A percentile compares a stretch with the other conserved stretches of the same genome.
Conservation (phyloP, 30 jellyfish, hydroid and myxozoan genomes). For the Sanderia malayensis region DNA sequence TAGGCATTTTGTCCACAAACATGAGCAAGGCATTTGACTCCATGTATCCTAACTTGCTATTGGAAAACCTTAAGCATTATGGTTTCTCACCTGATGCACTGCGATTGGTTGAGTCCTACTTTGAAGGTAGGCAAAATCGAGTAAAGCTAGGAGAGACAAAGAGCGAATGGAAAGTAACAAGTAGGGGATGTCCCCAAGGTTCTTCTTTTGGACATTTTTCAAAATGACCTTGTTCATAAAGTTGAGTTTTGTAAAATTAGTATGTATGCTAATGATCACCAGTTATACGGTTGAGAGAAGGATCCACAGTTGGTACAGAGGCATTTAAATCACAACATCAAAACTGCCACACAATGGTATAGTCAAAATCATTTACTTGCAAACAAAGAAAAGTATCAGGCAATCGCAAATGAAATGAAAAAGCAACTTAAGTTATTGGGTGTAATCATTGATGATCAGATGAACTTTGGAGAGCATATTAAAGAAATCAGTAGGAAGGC, state of each 20-base stretch:
- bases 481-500: constrained; percentile 40
- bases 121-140: constrained; percentile 26
- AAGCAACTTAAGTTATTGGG: constrained; percentile 23
- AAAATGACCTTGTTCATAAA: too few species aligned
- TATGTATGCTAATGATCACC: constrained; percentile 32
- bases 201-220: too few species aligned
- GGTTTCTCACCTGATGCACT: constrained; percentile 34
- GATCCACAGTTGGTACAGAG: constrained; percentile 24
- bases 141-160: too few species aligned
- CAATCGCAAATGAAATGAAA: constrained; percentile 8
- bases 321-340: too few species aligned
- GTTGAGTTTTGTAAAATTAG: too few species aligned
- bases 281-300: constrained; percentile 13
- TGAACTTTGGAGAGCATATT: constrained; percentile 34
- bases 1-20: too few species aligned
- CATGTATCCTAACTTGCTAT: too few species aligned
- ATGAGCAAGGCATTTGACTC: too few species aligned
- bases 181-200: too few species aligned
- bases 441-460: constrained; percentile 37
- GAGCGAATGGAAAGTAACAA: too few species aligned
- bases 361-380: not conserved
- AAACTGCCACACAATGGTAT: constrained; percentile 41
- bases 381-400: constrained; percentile 6
- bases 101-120: constrained; percentile 24
- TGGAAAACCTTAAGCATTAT: too few species aligned